phyloP scores from a whole-genome alignment of 2,888 invertebrate species.

The Apodemia hepburni region DNA sequence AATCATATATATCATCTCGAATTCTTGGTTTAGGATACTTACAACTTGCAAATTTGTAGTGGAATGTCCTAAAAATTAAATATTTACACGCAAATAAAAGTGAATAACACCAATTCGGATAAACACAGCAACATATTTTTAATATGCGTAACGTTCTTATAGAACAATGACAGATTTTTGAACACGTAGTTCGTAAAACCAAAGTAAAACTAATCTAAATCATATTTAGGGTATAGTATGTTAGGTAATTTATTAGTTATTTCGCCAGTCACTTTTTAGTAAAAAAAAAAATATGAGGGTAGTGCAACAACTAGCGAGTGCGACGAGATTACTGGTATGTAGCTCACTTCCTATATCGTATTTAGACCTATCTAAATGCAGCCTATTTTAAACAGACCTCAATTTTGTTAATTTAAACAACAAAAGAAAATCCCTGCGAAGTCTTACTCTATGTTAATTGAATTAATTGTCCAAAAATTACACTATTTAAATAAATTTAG shows the following conservation, averaged over 20 bases:
- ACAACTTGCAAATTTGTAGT: conserved; percentile 20
- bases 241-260: neutral
- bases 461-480: conserved; percentile 2
- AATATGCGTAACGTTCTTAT: conserved; percentile 2
- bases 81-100: neutral
- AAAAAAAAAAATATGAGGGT: conserved; percentile 1
- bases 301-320: conserved; percentile 12
- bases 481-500: neutral
- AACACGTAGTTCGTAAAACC: neutral
- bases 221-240: neutral
- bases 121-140: conserved; percentile 15
- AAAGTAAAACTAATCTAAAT: conserved; percentile 2
- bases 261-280: neutral
- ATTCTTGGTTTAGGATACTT: conserved; percentile 9
- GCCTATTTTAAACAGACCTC: conserved; percentile 14
- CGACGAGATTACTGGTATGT: neutral
- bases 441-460: conserved; percentile 3
- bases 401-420: conserved; percentile 4
- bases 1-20: neutral
- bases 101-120: conserved; percentile 9
- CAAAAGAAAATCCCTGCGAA: conserved; percentile 6
- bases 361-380: conserved; percentile 19
- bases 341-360: neutral
- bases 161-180: conserved; percentile 1
- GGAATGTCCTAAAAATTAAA: conserved; percentile 22